Evolutionary conservation across 2,797 vertebrate genomes (phyloP).

Genomic region (Basileuterus tristriatus): DNA sequence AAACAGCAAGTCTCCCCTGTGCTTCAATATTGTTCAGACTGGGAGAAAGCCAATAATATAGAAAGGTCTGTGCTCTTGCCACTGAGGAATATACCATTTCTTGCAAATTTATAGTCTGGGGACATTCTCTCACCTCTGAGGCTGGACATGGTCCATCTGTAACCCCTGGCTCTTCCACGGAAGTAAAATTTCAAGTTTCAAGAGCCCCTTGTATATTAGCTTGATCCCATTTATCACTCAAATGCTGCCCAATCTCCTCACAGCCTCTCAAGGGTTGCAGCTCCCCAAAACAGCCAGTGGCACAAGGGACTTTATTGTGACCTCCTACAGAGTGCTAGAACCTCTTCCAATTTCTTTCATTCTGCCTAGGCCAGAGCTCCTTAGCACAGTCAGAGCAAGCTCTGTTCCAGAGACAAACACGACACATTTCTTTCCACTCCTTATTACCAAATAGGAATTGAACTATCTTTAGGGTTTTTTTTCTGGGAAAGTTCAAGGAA

Average conservation of each 20-base stretch:
- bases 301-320: background rate
- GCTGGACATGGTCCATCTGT: background rate
- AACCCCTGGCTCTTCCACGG: background rate
- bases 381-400: background rate
- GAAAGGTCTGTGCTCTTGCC: background rate
- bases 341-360: background rate
- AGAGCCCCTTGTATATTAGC: background rate
- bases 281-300: background rate
- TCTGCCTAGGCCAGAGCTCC: background rate
- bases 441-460: background rate
- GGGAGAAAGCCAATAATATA: background rate
- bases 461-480: background rate
- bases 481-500: background rate
- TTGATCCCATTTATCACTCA: rapidly evolving
- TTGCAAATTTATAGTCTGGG: background rate
- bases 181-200: background rate
- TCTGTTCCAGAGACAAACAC: background rate
- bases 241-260: background rate
- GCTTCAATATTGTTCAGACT: background rate
- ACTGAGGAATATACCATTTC: background rate
- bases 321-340: background rate
- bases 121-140: background rate
- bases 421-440: background rate
- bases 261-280: background rate
- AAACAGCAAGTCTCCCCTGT: background rate